phyloP scores from a whole-genome alignment of 2,113 vertebrate species.

The Corvus hawaiiensis region DNA sequence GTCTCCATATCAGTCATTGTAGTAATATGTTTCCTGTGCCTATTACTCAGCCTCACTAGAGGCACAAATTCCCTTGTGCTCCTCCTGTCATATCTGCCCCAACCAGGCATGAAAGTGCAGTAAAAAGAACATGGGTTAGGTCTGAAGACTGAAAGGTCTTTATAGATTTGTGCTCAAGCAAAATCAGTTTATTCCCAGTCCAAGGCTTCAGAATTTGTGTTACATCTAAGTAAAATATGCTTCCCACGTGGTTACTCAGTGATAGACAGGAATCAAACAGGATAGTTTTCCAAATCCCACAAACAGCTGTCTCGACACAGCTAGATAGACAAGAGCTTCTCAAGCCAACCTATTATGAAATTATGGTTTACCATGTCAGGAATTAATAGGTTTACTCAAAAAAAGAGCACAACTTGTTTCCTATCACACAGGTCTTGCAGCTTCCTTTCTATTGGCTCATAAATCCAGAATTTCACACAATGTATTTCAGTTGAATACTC shows the following conservation, averaged over 20 bases:
- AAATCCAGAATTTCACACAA: neutral
- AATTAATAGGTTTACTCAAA: neutral
- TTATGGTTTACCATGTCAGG: neutral
- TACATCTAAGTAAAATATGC: neutral
- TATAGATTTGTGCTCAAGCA: neutral
- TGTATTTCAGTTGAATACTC: neutral
- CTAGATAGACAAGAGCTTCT: neutral
- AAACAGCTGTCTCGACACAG: neutral
- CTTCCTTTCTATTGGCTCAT: neutral
- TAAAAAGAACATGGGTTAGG: neutral
- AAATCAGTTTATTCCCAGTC: neutral
- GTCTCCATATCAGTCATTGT: neutral
- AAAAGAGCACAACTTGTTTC: neutral
- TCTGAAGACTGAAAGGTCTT: neutral
- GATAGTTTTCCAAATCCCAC: neutral
- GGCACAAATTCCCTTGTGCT: neutral
- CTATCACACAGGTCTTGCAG: neutral
- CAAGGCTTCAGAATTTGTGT: neutral
- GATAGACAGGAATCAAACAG: neutral
- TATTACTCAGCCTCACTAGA: neutral
- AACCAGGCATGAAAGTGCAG: neutral
- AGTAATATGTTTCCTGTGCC: neutral
- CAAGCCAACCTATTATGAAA: neutral
- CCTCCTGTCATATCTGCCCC: neutral
- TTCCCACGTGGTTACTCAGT: neutral